Evolutionary conservation across 2,113 vertebrate genomes (phyloP), one percentile per base, ranked within the genome.

Genomic region (Elachura formosa): DNA sequence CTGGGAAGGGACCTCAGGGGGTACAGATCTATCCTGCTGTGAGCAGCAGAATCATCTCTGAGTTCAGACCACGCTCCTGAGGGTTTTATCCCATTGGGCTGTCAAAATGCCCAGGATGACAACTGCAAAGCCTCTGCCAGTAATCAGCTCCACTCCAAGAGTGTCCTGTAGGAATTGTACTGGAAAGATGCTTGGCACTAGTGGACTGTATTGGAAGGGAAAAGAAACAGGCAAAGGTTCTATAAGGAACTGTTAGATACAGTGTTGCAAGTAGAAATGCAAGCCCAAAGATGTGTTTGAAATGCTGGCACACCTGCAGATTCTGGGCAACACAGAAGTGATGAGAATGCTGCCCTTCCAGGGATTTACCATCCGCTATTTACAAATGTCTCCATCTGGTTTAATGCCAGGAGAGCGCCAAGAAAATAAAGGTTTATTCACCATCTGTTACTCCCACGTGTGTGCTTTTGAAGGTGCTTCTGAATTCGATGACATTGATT

Each of bases 361-460:
- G n/a, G 40, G 59, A 74, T 84, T 84, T 84, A 48, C 64, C 64
- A 64, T 77, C 21, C 55, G 3, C 45, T 84, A 43, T 73, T 87
- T 77, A 49, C 49, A 87, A 75, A 87, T 81, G 21, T 61, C 55
- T 84, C 90, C 58, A 75, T 89, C 82, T 93, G 85, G 58, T 81
- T 91, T 73, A 73, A 87, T 66, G 73, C 85, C 77, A 84, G 73
- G 45, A 84, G 40, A 80, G 49, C 69, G 68, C 49, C 77, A 84
- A 89, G 81, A 89, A 96, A 91, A 73, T 68, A 84, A 89, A 77
- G 36, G 49, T 73, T 80, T 91, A 46, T 59, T 94, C 54, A 56
- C 73, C 73, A 77, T 68, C 84, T 93, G 88, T 87, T 63, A 84
- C 81, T 69, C 63, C 58, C 45, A 73, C 54, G 3, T 67, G n/a